These are phyloP conservation scores for Callimorpha dominula DNA, from an alignment of 2,888 invertebrate species.

Conservation along the genomic window DNA sequence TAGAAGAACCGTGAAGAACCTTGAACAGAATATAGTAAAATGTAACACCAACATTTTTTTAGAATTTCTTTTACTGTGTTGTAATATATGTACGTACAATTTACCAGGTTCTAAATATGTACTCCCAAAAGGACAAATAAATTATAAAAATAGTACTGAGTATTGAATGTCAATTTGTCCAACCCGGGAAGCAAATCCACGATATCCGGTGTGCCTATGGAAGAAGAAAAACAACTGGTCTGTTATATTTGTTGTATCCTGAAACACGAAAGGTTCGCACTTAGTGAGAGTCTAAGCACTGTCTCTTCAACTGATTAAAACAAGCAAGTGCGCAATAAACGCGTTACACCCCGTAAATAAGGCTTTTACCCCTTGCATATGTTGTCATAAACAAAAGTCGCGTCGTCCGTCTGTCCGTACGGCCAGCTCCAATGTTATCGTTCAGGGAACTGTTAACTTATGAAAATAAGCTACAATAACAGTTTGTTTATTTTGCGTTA, in stretches of 20 bases:
- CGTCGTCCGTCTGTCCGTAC: conserved; percentile 55
- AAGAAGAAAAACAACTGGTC: background rate
- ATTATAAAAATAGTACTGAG: no score
- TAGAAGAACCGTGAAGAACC: background rate
- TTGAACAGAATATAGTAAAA: no score
- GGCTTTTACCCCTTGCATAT: conserved; percentile 40
- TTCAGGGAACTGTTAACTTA: conserved; percentile 80
- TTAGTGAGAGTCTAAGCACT: conserved; percentile 2
- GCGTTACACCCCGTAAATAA: conserved; percentile 43
- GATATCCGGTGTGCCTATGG: background rate
- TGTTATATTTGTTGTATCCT: background rate
- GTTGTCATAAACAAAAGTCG: conserved; percentile 64
- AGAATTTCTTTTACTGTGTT: no score
- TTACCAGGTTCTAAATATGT: no score
- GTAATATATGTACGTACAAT: no score
- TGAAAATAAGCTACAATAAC: conserved; percentile 86
- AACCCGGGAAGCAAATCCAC: no score
- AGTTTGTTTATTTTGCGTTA: conserved; percentile 85
- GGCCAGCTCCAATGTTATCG: conserved; percentile 45
- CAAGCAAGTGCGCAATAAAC: conserved; percentile 41
- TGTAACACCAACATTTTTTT: no score
- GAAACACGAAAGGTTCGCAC: background rate
- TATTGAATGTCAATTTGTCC: no score
- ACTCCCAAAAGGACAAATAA: no score
- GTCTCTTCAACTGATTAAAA: conserved; percentile 21